Evolutionary conservation across 2,113 vertebrate species (phyloP), one percentile per base, ranked within the genome.

Genomic region (Python bivittatus): DNA sequence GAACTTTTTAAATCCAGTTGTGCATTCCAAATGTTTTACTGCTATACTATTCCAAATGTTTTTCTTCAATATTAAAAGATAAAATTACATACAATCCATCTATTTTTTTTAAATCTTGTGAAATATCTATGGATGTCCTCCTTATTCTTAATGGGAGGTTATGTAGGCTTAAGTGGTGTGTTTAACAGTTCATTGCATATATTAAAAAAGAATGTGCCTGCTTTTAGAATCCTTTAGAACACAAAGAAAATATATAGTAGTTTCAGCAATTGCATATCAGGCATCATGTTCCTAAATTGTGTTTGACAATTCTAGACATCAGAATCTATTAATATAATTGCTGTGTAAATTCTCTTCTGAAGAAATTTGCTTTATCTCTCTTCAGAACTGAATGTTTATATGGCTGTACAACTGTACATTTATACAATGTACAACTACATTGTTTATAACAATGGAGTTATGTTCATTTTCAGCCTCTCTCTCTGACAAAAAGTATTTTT

Each of bases 311-410:
- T 93, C 90, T 93, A 96, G 96, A 96, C 95, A 94, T 96, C 95
- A 27, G 85, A 94, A 95, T 96, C 96, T 94, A 96, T 97, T 97
- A 97, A 95, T 86, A 84, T 96, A 96, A 96, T 96, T 96, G 91
- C 95, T 91, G 52, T 96, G 96, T 96, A 96, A 97, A 96, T 97
- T 94, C 93, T 94, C 90, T 91, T 84, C 94, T 91, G 89, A 90
- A 95, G 92, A 93, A 91, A 92, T 95, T 95, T 95, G 93, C 68
- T 95, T 96, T 96, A 96, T 96, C 95, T 95, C 95, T 92, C 91
- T 91, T 95, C 91, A 53, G 88, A 95, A 92, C 90, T 84, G 94
- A 95, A 85, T 23, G 72, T 94, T 93, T 58, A 91, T 29, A 54
- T 56, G 72, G 72, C 33, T 95, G 93, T 91, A 93, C 88, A 91